Evolutionary conservation across 2,888 invertebrate genomes (phyloP), one percentile per base, ranked within the genome.

Genomic region (Chalcis sispes): DNA sequence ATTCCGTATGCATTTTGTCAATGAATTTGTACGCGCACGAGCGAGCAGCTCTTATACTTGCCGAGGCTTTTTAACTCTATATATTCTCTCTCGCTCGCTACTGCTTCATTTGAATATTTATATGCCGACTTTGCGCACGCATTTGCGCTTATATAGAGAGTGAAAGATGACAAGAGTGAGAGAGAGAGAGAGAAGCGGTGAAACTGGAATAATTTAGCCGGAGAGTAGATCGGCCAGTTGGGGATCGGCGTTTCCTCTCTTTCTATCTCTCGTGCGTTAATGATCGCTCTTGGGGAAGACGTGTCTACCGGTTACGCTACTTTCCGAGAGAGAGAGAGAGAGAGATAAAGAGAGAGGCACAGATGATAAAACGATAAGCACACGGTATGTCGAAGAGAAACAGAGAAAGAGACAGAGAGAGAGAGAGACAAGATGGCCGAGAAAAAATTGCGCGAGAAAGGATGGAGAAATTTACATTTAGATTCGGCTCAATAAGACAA

Each of bases 191-290:
- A n/a, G n/a, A n/a, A 77, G 56, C 56, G 42, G 65, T 59, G 77
- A 77, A 76, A 81, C 80, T 79, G 78, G 82, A 82, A 84, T 85
- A 83, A 84, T 85, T 84, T 82, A 82, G 80, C 50, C 25, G 36
- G 36, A 25, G 40, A 29, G 23, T 42, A 18, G 61, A 58, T 5
- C 52, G 18, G 8, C 20, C 7, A 25, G 8, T 13, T 52, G 20
- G 18, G 2, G 29, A 13, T 2, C 13, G 20, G 1, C 18, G 15
- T 27, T 15, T 13, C 27, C 54, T 13, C n/a, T 36, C 61, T 25
- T n/a, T 42, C 48, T 18, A 23, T 36, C 65, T 23, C 65, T 15
- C 50, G 2, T 20, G 78, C 75, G 77, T 73, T 79, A 80, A 81
- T 83, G 82, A 84, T 83, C 82, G 81, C 80, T 80, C 50, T n/a